Evolutionary conservation across 2,888 invertebrate genomes (phyloP).

Genomic region (Gastracanthus pulcherrimus): DNA sequence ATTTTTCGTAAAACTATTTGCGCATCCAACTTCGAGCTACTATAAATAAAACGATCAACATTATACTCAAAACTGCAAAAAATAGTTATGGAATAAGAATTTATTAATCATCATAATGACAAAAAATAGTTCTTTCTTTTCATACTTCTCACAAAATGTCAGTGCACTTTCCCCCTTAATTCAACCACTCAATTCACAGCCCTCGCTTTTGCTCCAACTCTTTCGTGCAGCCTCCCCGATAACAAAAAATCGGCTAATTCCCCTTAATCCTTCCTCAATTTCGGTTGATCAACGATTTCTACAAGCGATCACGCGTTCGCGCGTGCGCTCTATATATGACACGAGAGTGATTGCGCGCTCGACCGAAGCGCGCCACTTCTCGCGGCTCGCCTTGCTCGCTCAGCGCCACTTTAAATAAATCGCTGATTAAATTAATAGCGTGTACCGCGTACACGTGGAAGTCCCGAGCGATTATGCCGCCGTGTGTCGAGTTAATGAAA

Average conservation of each 20-base stretch:
- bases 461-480: not conserved
- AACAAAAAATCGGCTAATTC: not conserved
- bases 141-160: no score
- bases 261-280: not conserved
- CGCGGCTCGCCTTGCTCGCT: not conserved
- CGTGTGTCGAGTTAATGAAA: not conserved
- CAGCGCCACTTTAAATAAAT: slow-evolving; percentile 17
- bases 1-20: no score
- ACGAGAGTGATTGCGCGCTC: not conserved
- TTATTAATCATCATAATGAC: no score
- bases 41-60: no score
- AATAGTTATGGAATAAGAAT: no score
- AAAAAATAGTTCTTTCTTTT: no score
- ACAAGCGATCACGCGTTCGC: not conserved
- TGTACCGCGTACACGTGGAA: not conserved
- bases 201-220: no score
- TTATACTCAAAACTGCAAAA: no score
- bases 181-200: not conserved
- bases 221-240: not conserved
- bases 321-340: no score
- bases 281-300: slow-evolving; percentile 8
- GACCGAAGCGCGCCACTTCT: not conserved
- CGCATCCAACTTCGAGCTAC: no score
- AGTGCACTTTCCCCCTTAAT: no score
- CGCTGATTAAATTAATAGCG: slow-evolving; percentile 25